Percentiles rank a stretch among this genome's conserved stretches.
Conservation (phyloP, 2,888 invertebrate species). For the Pomacea canaliculata region DNA sequence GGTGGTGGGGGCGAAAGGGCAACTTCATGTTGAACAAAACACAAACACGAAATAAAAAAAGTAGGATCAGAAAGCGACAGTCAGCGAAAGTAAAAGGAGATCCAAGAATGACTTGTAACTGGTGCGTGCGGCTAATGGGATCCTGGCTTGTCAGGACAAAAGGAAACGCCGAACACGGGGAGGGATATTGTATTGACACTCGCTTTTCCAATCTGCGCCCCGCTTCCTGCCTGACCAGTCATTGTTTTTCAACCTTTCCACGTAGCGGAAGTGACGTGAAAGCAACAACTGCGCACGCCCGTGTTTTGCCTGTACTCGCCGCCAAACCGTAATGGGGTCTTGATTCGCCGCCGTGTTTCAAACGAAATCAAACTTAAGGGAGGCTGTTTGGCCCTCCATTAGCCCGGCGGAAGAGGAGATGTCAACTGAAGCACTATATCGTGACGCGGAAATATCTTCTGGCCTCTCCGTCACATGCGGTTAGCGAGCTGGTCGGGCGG, state of each 20-base stretch:
- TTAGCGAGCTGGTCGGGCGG: conserved; percentile 12
- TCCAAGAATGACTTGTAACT: background rate
- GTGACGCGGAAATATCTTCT: conserved; percentile 26
- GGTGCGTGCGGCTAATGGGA: conserved; percentile 7
- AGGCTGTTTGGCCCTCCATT: conserved; percentile 23
- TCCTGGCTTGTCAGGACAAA: conserved; percentile 16
- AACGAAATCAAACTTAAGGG: conserved; percentile 21
- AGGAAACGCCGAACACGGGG: conserved; percentile 14
- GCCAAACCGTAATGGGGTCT: conserved; percentile 20
- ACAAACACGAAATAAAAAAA: background rate
- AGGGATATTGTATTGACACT: conserved; percentile 28
- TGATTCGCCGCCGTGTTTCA: conserved; percentile 21
- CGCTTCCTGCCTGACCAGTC: conserved; percentile 20
- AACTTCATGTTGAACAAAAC: background rate
- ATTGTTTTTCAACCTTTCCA: conserved; percentile 28
- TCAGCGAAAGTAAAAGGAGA: background rate
- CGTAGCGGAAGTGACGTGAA: conserved; percentile 23
- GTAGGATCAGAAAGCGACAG: background rate
- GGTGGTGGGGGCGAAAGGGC: too few species aligned
- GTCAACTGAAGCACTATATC: conserved; percentile 20
- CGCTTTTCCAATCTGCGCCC: conserved; percentile 26
- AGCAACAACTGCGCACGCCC: conserved; percentile 23
- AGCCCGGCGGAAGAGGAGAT: conserved; percentile 24
- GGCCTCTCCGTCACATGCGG: conserved; percentile 18
- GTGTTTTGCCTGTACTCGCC: conserved; percentile 15